Base-by-base conservation (phyloP, 2,113 vertebrate genomes). In the Elephas maximus region DNA sequence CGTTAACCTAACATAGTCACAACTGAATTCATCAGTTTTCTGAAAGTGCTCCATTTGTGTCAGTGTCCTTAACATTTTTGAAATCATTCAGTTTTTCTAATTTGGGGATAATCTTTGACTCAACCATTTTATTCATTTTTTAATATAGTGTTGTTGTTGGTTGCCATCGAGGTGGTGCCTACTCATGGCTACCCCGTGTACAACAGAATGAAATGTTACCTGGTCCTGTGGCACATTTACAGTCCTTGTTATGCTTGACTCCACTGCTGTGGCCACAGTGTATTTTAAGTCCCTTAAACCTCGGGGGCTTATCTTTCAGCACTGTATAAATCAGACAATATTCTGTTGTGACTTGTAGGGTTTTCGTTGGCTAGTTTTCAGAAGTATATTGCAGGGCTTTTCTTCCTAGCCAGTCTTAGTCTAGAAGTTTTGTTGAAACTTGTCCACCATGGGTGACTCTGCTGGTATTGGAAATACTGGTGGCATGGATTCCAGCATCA, bases 11-110 rank as follows among this genome's bases (percentile, higher is more conserved):
- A 85, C 30, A 69, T 41, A 37, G 53, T 24, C 18, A 60, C 53
- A 90, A 85, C 15, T 11, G 94, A 94, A 95, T 90, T 60, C 15
- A n/a, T 53, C 91, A 95, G 3, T 33, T 77, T 96, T 57, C 77
- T 11, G 21, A 7, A 48, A 26, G 10, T 51, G 12, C 33, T 94
- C 33, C 87, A 51, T 69, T 96, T 90, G 53, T 92, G 48, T 37
- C n/a, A 92, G 10, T 88, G 9, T 53, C 23, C 6, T 95, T 14
- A 84, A 73, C 18, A 60, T 60, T 91, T 96, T 95, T 24, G 69
- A 82, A 87, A 30, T 96, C 21, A 93, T 1, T 89, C 2, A 30
- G 0, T 81, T 94, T 37, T 92, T 95, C 30, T 51, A 74, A 90
- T 88, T 82, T 94, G 45, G 12, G 20, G 5, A 18, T 84, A 57